A percentile compares a stretch with the other conserved stretches of the same genome.
These are phyloP conservation scores for Littorina saxatilis DNA, from an alignment of 1,140 invertebrate species.

Conservation along the genomic window DNA sequence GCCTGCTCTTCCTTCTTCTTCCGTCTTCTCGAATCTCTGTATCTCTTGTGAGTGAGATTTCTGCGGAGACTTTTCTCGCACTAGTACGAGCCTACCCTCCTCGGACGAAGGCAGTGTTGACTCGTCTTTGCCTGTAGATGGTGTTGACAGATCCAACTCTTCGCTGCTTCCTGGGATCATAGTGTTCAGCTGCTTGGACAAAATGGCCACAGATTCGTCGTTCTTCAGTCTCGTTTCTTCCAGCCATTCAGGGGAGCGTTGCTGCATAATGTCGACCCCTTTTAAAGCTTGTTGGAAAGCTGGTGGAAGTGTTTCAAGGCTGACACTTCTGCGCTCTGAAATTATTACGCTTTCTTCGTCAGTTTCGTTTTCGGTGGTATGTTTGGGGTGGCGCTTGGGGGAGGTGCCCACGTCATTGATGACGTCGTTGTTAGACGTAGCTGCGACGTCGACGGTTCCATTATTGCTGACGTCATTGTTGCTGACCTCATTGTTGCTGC, in stretches of 20 bases:
- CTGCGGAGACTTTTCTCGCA: too few relatives aligned
- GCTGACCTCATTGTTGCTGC: not conserved
- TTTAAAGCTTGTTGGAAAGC: not conserved
- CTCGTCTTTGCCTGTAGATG: too few relatives aligned
- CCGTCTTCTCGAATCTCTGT: too few relatives aligned
- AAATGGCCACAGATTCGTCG: constrained; percentile 24
- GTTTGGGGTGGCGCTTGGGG: not conserved
- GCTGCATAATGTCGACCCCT: not conserved
- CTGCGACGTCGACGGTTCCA: not conserved
- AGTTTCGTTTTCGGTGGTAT: not conserved
- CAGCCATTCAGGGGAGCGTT: constrained; percentile 9
- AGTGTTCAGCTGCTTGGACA: constrained; percentile 17
- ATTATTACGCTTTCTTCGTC: not conserved
- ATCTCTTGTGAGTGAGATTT: too few relatives aligned
- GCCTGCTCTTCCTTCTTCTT: not conserved
- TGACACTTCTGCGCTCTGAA: not conserved
- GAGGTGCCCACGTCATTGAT: not conserved
- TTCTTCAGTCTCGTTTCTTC: constrained; percentile 12
- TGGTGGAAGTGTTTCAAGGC: not conserved
- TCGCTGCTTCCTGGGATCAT: not conserved
- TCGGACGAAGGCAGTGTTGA: too few relatives aligned
- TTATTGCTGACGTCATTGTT: not conserved
- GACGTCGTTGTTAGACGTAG: not conserved
- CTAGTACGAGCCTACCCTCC: too few relatives aligned
- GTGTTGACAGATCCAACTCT: not conserved